Evolutionary conservation across 2,888 invertebrate species (phyloP), one percentile per base, ranked within the genome.

Genomic region (Falcaria lacertinaria): DNA sequence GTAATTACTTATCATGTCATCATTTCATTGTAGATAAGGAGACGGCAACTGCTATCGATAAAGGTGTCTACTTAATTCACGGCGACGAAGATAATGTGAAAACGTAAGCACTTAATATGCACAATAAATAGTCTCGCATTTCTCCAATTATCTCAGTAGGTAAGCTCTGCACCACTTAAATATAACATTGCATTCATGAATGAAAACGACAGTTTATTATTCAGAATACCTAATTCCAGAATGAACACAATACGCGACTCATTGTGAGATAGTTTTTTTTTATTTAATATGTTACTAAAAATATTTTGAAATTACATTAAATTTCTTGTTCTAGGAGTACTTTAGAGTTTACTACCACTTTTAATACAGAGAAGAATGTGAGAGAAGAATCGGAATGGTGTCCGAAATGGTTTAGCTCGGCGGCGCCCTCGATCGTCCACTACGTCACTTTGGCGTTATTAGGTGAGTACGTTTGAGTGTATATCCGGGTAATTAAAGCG

Each of bases 131-230:
- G 36, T 48, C 54, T 45, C 50, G 33, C 37, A 37, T 39, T 41
- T 42, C 42, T 34, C 41, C 39, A 47, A 46, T 45, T 54, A 51
- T 51, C 53, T 51, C 46, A 44, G 48, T 57, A n/a, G n/a, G n/a
- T n/a, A 51, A 52, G 46, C 48, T 54, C 43, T 33, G 38, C 25
- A 52, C 46, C 52, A 39, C 44, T 48, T 48, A 49, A 44, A 48
- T 51, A 57, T 40, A 63, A 62, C 57, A 59, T 52, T 45, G 43
- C n/a, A n/a, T n/a, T 57, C 58, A 85, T 86, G 84, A 78, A 67
- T 63, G 81, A 82, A 74, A 69, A 74, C 62, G 72, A 75, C 52
- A 65, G 58, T 64, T 70, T 85, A 53, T 59, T 83, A 69, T 56
- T 60, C 47, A 60, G 50, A 52, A 54, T 57, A 62, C 52, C 52